These are phyloP conservation scores for Neosilurus hyrtlii DNA, from an alignment of 2,797 vertebrate species.

Conservation along the genomic window DNA sequence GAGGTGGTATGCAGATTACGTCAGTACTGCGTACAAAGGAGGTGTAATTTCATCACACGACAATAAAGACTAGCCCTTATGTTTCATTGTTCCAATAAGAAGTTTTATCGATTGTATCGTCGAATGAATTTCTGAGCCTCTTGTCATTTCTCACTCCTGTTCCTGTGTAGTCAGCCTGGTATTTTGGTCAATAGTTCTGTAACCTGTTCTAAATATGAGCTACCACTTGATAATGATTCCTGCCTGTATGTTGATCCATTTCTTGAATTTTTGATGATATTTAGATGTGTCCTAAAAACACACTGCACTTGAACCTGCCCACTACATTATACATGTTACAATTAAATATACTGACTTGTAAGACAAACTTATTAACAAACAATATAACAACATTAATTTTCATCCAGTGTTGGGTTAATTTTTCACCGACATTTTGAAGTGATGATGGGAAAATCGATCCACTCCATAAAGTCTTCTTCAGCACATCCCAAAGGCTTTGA, in stretches of 20 bases:
- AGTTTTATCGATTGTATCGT: not conserved
- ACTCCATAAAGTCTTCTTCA: no score
- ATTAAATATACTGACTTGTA: not conserved
- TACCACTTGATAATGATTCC: not conserved
- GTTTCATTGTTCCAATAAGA: not conserved
- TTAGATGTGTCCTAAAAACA: not conserved
- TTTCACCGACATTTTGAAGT: no score
- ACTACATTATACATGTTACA: not conserved
- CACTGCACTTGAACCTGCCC: not conserved
- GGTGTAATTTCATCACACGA: constrained; percentile 24
- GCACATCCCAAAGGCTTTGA: no score
- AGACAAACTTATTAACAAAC: no score
- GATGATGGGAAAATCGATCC: no score
- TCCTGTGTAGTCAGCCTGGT: not conserved
- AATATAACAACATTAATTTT: no score
- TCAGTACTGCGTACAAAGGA: constrained; percentile 39
- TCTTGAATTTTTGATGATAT: not conserved
- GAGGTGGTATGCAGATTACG: constrained; percentile 49
- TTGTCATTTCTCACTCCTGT: not conserved
- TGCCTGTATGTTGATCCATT: not conserved
- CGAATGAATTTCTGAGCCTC: not conserved
- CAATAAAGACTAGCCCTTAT: not conserved
- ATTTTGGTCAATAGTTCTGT: not conserved
- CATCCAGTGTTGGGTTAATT: no score
- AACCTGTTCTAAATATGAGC: not conserved